These are phyloP conservation scores for Sinohyriopsis cumingii DNA, from an alignment of 2,888 invertebrate species.

Conservation along the genomic window DNA sequence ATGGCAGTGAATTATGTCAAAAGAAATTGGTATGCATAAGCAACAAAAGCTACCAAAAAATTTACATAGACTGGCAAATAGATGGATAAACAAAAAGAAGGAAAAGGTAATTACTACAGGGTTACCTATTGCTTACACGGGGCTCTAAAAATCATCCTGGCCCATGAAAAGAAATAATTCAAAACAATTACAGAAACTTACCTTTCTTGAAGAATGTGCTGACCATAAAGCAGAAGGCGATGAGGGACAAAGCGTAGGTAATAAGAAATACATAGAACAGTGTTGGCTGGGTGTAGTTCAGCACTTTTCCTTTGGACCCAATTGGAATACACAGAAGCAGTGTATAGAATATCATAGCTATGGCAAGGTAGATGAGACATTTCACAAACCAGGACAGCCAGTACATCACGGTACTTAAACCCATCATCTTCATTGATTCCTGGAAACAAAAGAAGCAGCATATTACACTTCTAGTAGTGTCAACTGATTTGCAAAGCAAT, in stretches of 20 bases:
- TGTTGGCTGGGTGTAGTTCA: conserved; percentile 75
- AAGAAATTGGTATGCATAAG: no score
- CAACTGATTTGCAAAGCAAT: no score
- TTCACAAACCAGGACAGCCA: conserved; percentile 91
- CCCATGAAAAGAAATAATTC: no score
- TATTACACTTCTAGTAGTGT: no score
- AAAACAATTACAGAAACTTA: conserved; percentile 58
- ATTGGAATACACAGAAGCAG: conserved; percentile 62
- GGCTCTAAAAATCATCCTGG: no score
- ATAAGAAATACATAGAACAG: conserved; percentile 82
- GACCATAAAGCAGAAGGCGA: conserved; percentile 86
- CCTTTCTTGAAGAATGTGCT: conserved; percentile 87
- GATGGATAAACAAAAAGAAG: no score
- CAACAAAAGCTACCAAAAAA: no score
- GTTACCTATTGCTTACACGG: no score
- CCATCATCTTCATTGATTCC: conserved; percentile 94
- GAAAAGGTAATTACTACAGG: no score
- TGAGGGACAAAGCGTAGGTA: conserved; percentile 81
- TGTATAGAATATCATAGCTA: conserved; percentile 75
- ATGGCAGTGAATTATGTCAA: no score
- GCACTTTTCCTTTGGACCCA: conserved; percentile 44
- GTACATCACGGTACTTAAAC: conserved; percentile 85
- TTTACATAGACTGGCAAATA: no score
- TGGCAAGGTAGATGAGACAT: conserved; percentile 79
- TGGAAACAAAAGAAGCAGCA: conserved; percentile 66